A percentile compares a stretch with the other conserved stretches of the same genome.
Evolutionary conservation across 2,113 vertebrate genomes (phyloP).

Genomic region (Siniperca chuatsi): DNA sequence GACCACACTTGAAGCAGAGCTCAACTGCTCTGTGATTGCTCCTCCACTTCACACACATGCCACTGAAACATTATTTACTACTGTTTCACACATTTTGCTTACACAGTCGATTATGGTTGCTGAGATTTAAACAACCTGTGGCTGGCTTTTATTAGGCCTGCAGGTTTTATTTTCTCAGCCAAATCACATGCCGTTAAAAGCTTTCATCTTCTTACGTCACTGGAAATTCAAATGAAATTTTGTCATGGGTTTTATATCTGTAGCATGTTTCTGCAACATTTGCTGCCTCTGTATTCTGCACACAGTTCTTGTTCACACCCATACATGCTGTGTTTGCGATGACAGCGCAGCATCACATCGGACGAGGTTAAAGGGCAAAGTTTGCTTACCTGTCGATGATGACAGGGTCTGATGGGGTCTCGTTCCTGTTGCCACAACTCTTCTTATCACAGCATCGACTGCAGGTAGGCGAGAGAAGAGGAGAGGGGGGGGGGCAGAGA

Average conservation of each 20-base stretch:
- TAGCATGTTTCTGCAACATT: background rate
- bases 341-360: constrained; percentile 1
- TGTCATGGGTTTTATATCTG: background rate
- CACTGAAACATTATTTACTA: constrained; percentile 58
- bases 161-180: constrained; percentile 35
- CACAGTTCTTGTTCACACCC: background rate
- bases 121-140: constrained; percentile 57
- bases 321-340: background rate
- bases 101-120: constrained; percentile 45
- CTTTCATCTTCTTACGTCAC: background rate
- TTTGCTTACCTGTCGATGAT: constrained; percentile 99
- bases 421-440: constrained; percentile 99
- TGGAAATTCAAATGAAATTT: background rate
- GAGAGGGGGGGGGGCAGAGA: background rate
- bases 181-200: constrained; percentile 19
- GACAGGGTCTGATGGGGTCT: constrained; percentile 99
- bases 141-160: constrained; percentile 38
- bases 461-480: constrained; percentile 26
- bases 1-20: constrained; percentile 71
- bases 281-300: constrained; percentile 5
- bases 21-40: constrained; percentile 55
- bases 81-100: constrained; percentile 59
- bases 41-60: constrained; percentile 51
- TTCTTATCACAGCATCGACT: constrained; percentile 99
- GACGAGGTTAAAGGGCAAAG: constrained; percentile 43